Base-by-base conservation (phyloP, 1,140 invertebrate species). In the Drosophila sechellia region DNA sequence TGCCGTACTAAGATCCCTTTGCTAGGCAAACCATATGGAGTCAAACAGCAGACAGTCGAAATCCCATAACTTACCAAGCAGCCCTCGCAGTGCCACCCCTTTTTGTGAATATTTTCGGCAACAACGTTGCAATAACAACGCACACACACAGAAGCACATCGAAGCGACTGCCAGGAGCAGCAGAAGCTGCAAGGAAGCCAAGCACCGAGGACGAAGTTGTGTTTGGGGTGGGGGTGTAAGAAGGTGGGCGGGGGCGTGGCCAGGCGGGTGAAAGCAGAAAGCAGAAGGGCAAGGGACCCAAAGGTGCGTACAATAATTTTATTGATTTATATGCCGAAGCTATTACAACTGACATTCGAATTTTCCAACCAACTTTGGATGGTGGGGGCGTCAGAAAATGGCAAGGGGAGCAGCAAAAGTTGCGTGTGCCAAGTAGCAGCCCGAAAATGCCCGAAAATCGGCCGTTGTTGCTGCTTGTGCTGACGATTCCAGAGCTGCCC, bases 221-320 rank as follows among this genome's bases (percentile, higher is more conserved):
- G 25, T n/a, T 58, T 50, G 75, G 46, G 54, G 40, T n/a, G 5
- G 34, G n/a, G 46, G 49, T 45, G 56, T n/a, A 20, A 74, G 31
- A 42, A 20, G n/a, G 5, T 2, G 3, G 10, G 27, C 12, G 42
- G 60, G 15, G 46, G 57, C 45, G 45, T 58, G 43, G 20, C 20
- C 37, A 52, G 55, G 50, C 43, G 69, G 43, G 40, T 31, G 27
- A 31, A 31, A 31, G 27, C 17, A 34, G 40, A 56, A 42, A 49
- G 56, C 27, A 57, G 56, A 15, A 49, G 55, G 25, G 22, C 37
- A 12, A 8, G 25, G 25, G 42, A 65, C 77, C 59, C 69, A 79
- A 90, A 90, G 87, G 87, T 90, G 86, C 87, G 86, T 90, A 90
- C 87, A 90, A 90, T 90, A 86, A 90, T 90, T 90, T 90, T 90